phyloP scores from a whole-genome alignment of 2,797 vertebrate genomes.

The Smutsia gigantea region DNA sequence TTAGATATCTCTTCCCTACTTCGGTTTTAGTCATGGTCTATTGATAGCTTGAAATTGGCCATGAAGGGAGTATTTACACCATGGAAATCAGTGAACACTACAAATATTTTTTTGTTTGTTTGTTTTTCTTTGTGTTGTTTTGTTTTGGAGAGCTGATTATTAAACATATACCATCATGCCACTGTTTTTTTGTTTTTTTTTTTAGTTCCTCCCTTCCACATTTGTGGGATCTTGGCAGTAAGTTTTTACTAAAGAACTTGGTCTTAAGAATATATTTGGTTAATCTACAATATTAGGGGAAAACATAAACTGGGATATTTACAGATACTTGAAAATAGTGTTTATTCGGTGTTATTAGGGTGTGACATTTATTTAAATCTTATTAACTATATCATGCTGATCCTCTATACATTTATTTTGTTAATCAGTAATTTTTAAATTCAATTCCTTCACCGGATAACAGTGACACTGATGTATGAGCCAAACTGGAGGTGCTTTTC shows the following conservation, averaged over 20 bases:
- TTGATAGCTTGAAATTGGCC: neutral
- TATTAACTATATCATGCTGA: neutral
- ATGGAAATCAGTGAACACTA: neutral
- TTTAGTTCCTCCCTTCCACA: neutral
- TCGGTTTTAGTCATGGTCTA: neutral
- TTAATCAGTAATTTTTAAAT: neutral
- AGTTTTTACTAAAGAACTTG: neutral
- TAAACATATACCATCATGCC: neutral
- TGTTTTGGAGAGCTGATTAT: neutral
- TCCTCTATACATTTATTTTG: neutral
- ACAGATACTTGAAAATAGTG: constrained; percentile 22
- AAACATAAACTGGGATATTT: neutral
- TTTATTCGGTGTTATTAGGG: neutral
- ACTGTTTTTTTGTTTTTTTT: neutral
- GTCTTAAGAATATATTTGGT: neutral
- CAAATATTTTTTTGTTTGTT: neutral
- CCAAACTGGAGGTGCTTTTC: neutral
- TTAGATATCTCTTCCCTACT: neutral
- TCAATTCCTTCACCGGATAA: neutral
- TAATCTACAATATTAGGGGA: neutral
- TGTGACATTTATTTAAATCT: neutral
- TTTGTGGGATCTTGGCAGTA: neutral
- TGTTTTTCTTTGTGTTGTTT: neutral
- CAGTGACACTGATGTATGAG: neutral
- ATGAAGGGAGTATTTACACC: neutral